Base-by-base conservation (phyloP, 2,113 vertebrate species). In the Sinocyclocheilus anophthalmus region DNA sequence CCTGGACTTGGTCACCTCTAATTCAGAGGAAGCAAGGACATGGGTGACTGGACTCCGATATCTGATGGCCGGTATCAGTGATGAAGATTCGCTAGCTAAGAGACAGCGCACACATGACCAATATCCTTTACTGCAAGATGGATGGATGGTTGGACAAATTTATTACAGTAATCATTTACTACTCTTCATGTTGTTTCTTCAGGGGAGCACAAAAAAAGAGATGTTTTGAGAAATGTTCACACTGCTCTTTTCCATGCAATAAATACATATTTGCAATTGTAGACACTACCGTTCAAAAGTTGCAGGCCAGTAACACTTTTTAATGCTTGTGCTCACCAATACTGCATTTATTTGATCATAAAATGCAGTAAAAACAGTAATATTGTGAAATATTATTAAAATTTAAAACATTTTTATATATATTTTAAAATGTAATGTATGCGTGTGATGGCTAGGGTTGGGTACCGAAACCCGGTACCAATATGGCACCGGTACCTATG, bases 11-110 rank as follows among this genome's bases (percentile, higher is more conserved):
- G 97, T 99, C 82, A 97, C 98, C 75, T 96, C 98, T 75, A 99
- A 98, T 69, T 92, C 97, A 0, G 98, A 99, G 90, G 98, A 99
- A 86, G 97, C 98, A 33, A 95, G 97, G 20, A 99, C 98, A 83
- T 99, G 98, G 98, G 95, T 99, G 87, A 99, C 98, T 0, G 98
- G 98, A 14, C 96, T 99, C 78, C 96, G 97, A 76, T 99, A 99
- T 86, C 91, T 99, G 83, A 96, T 99, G 98, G 98, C 98, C 0
- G 98, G 98, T 24, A 99, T 99, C 92, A 98, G 97, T 0, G 97
- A 99, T 4, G 98, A 99, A 90, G 98, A 99, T 90, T 99, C 97
- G 0, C 95, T 99, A 0, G 97, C 97, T 33, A 99, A 96, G 86
- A 93, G 98, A 76, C 97, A 99, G 91, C 95, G 97, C 0, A 98